Evolutionary conservation across 2,888 invertebrate species (phyloP).

Genomic region (Lycia hirtaria): DNA sequence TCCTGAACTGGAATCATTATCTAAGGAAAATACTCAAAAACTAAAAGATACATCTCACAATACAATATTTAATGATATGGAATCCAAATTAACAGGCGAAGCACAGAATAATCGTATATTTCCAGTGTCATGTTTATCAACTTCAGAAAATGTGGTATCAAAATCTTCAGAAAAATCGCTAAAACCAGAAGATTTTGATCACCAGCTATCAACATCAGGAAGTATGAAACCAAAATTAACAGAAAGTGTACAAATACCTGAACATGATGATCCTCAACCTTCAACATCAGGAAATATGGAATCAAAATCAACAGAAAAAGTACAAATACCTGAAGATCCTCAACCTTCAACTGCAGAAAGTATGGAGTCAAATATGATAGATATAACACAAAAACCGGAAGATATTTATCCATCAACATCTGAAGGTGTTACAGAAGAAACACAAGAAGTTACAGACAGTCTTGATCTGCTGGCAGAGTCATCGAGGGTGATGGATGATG

Average conservation of each 20-base stretch:
- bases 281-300: no score
- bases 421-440: slow-evolving; percentile 45
- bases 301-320: slow-evolving; percentile 26
- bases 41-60: no score
- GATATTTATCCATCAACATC: slow-evolving; percentile 10
- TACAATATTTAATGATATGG: no score
- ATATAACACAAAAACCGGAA: slow-evolving; percentile 24
- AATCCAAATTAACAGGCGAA: no score
- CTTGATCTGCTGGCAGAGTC: slow-evolving; percentile 76
- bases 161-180: no score
- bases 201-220: slow-evolving; percentile 1
- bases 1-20: no score
- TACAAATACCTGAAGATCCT: neutral
- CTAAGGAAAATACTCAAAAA: no score
- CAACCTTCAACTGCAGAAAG: slow-evolving; percentile 25
- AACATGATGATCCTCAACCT: no score
- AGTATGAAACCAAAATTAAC: neutral
- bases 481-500: slow-evolving; percentile 65
- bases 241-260: slow-evolving; percentile 35
- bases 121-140: no score
- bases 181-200: neutral
- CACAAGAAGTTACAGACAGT: slow-evolving; percentile 63
- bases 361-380: slow-evolving; percentile 13
- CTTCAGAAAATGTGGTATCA: no score
- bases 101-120: no score